A percentile compares a stretch with the other conserved stretches of the same genome.
Evolutionary conservation across 92 coral and sea anemone genomes (phyloP).

Genomic region (Heliopora coerulea): DNA sequence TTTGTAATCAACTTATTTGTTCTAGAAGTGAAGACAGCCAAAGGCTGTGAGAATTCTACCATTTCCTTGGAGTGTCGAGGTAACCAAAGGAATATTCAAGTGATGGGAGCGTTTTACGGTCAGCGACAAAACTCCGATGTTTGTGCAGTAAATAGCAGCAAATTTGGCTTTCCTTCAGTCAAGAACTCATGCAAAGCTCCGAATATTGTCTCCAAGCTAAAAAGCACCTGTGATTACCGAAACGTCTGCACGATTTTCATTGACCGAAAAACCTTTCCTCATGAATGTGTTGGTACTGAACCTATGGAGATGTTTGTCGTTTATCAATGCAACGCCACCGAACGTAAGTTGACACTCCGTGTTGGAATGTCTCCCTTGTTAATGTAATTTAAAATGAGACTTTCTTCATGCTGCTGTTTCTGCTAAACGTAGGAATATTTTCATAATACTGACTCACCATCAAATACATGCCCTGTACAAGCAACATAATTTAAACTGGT

Average conservation of each 20-base stretch:
- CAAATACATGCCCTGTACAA: no score
- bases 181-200: slow-evolving; percentile 20
- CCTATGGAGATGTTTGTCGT: slow-evolving; percentile 26
- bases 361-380: not conserved
- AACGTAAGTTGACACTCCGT: slow-evolving; percentile 14
- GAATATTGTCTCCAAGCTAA: slow-evolving; percentile 13
- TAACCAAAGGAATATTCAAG: slow-evolving; percentile 7
- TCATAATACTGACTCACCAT: no score
- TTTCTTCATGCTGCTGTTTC: no score
- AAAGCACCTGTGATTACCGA: slow-evolving; percentile 23
- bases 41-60: slow-evolving; percentile 5
- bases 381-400: no score
- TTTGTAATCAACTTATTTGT: not conserved
- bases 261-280: not conserved
- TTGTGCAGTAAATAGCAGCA: not conserved
- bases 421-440: no score
- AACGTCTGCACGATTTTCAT: slow-evolving; percentile 17
- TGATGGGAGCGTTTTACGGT: slow-evolving; percentile 6
- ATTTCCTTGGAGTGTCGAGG: slow-evolving; percentile 25
- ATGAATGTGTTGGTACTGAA: not conserved
- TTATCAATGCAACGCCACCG: slow-evolving; percentile 12
- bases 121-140: slow-evolving; percentile 7
- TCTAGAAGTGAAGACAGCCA: slow-evolving; percentile 14
- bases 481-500: no score
- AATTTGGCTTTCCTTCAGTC: not conserved